Percentiles rank a stretch among this genome's conserved stretches.
Evolutionary conservation across 2,797 vertebrate species (phyloP).

Genomic region (Clarias fuscus): DNA sequence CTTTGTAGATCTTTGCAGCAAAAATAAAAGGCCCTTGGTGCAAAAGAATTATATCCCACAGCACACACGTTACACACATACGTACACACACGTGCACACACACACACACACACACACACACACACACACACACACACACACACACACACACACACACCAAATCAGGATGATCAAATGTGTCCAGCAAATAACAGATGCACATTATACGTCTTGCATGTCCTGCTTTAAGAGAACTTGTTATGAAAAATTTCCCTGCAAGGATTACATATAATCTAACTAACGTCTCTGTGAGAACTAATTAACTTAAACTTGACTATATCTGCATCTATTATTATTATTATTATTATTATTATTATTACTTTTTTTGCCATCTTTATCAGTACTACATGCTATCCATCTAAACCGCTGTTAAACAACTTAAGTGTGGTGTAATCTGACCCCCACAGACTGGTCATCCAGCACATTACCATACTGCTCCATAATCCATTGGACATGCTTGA

Average conservation of each 20-base stretch:
- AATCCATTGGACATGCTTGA: conserved; percentile 59
- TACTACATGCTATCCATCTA: neutral
- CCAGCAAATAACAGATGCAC: neutral
- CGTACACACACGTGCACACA: too few relatives aligned
- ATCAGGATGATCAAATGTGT: neutral
- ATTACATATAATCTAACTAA: neutral
- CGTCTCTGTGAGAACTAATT: neutral
- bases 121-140: too few relatives aligned
- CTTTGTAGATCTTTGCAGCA: neutral
- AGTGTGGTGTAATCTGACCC: conserved; percentile 51
- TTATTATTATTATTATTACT: neutral
- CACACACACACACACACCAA: neutral
- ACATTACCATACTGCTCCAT: conserved; percentile 50
- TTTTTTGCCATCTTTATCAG: neutral
- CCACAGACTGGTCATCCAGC: conserved; percentile 32
- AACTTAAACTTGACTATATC: neutral
- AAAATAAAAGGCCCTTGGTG: neutral
- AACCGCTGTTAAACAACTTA: conserved; percentile 38
- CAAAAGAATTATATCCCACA: neutral
- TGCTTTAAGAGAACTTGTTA: neutral
- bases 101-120: neutral
- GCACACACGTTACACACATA: neutral
- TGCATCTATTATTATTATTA: neutral
- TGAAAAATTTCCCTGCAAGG: neutral
- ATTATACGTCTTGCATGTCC: neutral